These are phyloP conservation scores for Pycnomerus fuliginosus DNA, from an alignment of 2,888 invertebrate species.

Conservation along the genomic window DNA sequence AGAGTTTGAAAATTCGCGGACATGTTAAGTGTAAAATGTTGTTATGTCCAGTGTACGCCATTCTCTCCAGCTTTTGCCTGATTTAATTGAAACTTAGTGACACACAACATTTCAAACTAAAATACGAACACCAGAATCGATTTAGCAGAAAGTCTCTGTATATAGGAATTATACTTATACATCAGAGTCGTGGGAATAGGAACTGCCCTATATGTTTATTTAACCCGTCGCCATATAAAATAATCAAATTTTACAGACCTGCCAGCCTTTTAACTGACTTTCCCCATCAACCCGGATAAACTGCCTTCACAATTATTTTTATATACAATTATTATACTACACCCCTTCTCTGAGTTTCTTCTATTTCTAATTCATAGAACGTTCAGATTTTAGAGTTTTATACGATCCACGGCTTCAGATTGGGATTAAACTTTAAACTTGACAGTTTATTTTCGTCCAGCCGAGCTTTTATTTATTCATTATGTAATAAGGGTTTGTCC, in stretches of 20 bases:
- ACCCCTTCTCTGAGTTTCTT: no score
- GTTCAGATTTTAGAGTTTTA: no score
- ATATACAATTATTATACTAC: no score
- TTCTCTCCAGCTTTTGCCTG: constrained; percentile 40
- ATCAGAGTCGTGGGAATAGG: neutral
- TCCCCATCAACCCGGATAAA: no score
- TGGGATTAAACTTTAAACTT: no score
- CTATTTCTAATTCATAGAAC: no score
- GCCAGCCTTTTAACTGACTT: no score
- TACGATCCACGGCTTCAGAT: no score
- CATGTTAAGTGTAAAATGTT: constrained; percentile 49
- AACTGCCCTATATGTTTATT: no score
- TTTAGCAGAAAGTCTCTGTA: constrained; percentile 28
- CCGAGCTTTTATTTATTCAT: constrained; percentile 30
- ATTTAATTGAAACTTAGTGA: constrained; percentile 48
- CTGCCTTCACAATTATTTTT: no score
- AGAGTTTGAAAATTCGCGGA: constrained; percentile 43
- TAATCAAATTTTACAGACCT: no score
- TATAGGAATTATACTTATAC: neutral
- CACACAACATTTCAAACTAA: constrained; percentile 43
- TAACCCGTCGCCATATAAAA: no score
- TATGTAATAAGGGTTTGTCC: constrained; percentile 14
- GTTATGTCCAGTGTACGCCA: constrained; percentile 44
- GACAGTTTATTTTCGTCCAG: constrained; percentile 29
- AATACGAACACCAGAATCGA: constrained; percentile 36